These are phyloP conservation scores for Odontomachus brunneus DNA, from an alignment of 1,140 invertebrate genomes.

Conservation along the genomic window DNA sequence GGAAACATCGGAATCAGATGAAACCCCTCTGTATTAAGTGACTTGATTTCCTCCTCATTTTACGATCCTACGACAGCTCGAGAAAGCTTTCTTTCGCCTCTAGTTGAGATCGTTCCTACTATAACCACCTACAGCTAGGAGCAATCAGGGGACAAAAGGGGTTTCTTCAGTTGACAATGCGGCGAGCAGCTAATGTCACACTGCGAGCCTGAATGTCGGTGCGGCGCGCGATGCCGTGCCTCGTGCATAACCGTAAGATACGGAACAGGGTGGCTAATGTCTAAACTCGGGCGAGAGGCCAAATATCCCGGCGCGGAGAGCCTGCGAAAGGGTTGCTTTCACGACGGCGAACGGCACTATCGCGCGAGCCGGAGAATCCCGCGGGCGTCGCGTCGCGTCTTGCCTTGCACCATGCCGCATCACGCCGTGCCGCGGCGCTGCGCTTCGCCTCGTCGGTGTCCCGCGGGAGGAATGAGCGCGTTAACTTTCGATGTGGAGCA, in stretches of 20 bases:
- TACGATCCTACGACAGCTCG: no score
- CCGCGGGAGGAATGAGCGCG: slow-evolving; percentile 75
- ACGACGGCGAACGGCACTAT: no score
- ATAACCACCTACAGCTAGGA: not conserved
- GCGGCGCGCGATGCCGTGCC: not conserved
- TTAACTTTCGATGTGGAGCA: slow-evolving; percentile 79
- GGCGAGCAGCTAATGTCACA: not conserved
- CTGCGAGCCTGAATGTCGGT: not conserved
- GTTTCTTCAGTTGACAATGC: not conserved
- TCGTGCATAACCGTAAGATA: slow-evolving; percentile 11
- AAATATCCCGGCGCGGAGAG: slow-evolving; percentile 36
- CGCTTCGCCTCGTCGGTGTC: slow-evolving; percentile 16
- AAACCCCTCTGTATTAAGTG: no score
- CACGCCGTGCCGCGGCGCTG: not conserved
- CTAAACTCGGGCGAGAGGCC: slow-evolving; percentile 36
- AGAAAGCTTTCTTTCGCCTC: no score
- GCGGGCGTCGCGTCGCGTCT: no score
- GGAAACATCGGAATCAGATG: no score
- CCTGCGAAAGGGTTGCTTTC: slow-evolving; percentile 28
- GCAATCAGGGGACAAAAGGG: not conserved
- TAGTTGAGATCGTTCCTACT: no score
- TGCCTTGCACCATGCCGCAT: no score
- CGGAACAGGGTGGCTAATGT: slow-evolving; percentile 11
- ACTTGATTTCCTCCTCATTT: no score
- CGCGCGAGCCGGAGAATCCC: no score